Evolutionary conservation across 1,140 invertebrate genomes (phyloP).

Genomic region (Scaptomyza graminum): DNA sequence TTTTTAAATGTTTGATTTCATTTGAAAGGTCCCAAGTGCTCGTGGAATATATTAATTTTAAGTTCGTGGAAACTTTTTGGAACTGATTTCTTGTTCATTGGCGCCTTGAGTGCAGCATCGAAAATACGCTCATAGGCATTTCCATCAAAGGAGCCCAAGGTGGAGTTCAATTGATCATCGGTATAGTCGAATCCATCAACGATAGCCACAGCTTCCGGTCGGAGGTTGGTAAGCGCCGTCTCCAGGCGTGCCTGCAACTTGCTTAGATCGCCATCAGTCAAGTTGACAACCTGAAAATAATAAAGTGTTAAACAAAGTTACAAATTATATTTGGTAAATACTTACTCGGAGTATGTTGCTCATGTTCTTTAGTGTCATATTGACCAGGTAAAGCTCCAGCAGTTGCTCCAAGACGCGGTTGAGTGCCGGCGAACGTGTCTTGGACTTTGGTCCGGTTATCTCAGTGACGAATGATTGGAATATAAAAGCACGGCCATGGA

Average conservation of each 20-base stretch:
- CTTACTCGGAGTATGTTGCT: slow-evolving; percentile 91
- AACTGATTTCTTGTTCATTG: slow-evolving; percentile 92
- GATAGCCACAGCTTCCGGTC: slow-evolving; percentile 93
- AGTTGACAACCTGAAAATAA: slow-evolving; percentile 87
- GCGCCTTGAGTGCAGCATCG: slow-evolving; percentile 92
- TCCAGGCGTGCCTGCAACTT: slow-evolving; percentile 88
- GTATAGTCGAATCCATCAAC: slow-evolving; percentile 95
- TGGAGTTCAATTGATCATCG: slow-evolving; percentile 92
- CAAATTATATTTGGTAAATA: not conserved
- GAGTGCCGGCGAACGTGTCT: slow-evolving; percentile 83
- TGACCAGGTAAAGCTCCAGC: slow-evolving; percentile 90
- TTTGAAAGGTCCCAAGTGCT: slow-evolving; percentile 90
- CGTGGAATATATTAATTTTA: too few relatives aligned
- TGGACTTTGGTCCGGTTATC: slow-evolving; percentile 83
- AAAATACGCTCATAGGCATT: slow-evolving; percentile 95
- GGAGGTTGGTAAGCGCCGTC: slow-evolving; percentile 87
- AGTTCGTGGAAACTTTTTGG: slow-evolving; percentile 90
- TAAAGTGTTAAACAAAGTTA: not conserved
- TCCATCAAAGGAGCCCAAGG: slow-evolving; percentile 94
- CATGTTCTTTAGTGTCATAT: slow-evolving; percentile 88
- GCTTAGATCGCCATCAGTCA: slow-evolving; percentile 87
- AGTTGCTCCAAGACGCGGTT: slow-evolving; percentile 88
- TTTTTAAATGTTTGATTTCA: slow-evolving; percentile 87
- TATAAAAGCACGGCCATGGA: slow-evolving; percentile 91
- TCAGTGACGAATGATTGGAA: slow-evolving; percentile 87